Conservation (phyloP, 37 sponge, comb jelly and placozoan species). For the Petrosia ficiformis region DNA sequence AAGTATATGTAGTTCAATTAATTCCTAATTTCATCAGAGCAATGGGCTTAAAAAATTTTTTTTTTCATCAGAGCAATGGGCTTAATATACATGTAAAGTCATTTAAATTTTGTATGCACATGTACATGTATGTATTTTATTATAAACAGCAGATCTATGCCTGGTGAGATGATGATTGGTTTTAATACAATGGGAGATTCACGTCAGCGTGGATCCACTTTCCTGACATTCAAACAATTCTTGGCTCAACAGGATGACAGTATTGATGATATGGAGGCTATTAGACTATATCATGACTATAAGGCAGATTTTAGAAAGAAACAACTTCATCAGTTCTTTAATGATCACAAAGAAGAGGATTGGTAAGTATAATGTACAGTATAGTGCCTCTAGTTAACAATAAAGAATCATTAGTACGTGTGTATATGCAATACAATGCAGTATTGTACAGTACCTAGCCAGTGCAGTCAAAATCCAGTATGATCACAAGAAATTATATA, state of each 20-base stretch:
- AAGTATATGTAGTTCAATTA: too few species aligned
- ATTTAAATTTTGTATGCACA: too few species aligned
- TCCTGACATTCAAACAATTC: conserved; percentile 91
- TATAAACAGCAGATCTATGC: background rate
- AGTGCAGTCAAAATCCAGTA: background rate
- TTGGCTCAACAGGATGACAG: conserved; percentile 76
- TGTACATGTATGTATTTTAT: too few species aligned
- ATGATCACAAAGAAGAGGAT: conserved; percentile 95
- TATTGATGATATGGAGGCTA: conserved; percentile 83
- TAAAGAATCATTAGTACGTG: too few species aligned
- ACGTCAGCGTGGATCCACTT: background rate
- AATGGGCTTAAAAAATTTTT: too few species aligned
- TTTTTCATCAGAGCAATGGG: too few species aligned
- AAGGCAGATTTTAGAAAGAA: conserved; percentile 85
- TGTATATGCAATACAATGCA: too few species aligned
- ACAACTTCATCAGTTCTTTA: conserved; percentile 83
- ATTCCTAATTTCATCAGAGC: too few species aligned
- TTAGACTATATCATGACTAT: conserved; percentile 85
- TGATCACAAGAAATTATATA: too few species aligned
- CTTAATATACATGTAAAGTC: too few species aligned
- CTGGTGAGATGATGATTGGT: background rate
- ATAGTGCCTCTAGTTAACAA: too few species aligned
- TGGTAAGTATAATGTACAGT: conserved; percentile 60
- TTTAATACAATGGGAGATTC: background rate
- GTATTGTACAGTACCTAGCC: too few species aligned